A percentile compares a stretch with the other conserved stretches of the same genome.
These are phyloP conservation scores for Rousettus leschenaultii DNA, from an alignment of 2,113 vertebrate genomes.

Conservation along the genomic window DNA sequence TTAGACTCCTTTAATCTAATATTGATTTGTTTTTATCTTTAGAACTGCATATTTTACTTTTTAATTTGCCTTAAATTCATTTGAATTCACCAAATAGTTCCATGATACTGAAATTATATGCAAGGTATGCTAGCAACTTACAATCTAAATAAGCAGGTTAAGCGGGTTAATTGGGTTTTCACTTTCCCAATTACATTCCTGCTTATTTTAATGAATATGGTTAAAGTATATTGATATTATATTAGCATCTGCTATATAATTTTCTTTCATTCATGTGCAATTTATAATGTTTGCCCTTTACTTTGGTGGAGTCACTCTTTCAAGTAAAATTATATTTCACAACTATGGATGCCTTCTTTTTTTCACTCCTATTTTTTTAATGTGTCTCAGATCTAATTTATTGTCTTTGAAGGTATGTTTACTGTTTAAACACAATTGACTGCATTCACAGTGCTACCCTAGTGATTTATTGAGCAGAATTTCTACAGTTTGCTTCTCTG, in stretches of 20 bases:
- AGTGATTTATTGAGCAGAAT: constrained; percentile 61
- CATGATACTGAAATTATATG: constrained; percentile 48
- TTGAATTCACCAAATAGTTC: constrained; percentile 47
- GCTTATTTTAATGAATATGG: constrained; percentile 68
- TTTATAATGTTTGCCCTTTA: constrained; percentile 42
- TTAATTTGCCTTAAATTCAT: constrained; percentile 23
- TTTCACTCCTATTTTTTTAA: neutral
- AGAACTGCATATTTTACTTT: constrained; percentile 1
- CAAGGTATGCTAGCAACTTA: constrained; percentile 44
- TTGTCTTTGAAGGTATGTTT: neutral
- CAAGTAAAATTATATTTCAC: constrained; percentile 39
- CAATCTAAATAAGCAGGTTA: constrained; percentile 53
- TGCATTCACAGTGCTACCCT: neutral
- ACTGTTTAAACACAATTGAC: constrained; percentile 49
- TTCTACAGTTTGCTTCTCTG: constrained; percentile 59
- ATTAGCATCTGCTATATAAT: constrained; percentile 66
- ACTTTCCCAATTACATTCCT: constrained; percentile 52
- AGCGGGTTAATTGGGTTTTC: constrained; percentile 12
- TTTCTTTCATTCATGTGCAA: constrained; percentile 46
- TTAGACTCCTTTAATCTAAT: neutral
- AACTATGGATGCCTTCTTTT: neutral
- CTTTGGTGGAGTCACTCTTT: constrained; percentile 14
- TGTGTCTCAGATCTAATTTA: constrained; percentile 45
- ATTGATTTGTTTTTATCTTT: neutral
- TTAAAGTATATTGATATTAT: constrained; percentile 69